Conservation (phyloP, 2,888 invertebrate genomes). For the Salpingus planirostris region DNA sequence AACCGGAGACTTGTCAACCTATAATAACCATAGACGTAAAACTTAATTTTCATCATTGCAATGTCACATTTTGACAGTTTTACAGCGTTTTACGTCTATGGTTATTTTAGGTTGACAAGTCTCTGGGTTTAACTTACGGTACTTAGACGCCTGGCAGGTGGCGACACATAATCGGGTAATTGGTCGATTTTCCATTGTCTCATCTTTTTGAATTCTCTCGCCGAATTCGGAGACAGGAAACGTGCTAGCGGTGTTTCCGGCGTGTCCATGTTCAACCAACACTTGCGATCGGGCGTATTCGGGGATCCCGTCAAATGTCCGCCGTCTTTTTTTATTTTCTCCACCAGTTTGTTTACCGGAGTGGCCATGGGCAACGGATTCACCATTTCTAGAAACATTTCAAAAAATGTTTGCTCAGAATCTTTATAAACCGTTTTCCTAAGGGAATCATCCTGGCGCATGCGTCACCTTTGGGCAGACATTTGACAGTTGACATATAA, state of each 20-base stretch:
- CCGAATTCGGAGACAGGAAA: constrained; percentile 43
- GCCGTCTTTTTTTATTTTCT: constrained; percentile 29
- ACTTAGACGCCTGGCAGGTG: constrained; percentile 31
- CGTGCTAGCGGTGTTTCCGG: constrained; percentile 50
- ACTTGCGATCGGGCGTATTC: constrained; percentile 26
- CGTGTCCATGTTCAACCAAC: constrained; percentile 38
- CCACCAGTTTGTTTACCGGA: constrained; percentile 35
- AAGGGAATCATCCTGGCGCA: no score
- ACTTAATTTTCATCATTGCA: not conserved
- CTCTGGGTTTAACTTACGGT: constrained; percentile 7
- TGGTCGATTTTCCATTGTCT: constrained; percentile 44
- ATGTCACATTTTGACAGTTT: constrained; percentile 3
- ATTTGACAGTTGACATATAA: no score
- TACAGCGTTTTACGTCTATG: no score
- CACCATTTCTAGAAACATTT: not conserved
- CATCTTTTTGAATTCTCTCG: constrained; percentile 44
- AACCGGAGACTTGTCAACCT: no score
- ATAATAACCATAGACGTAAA: no score
- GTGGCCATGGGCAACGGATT: no score
- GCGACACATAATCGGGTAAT: constrained; percentile 42
- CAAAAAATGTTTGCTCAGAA: no score
- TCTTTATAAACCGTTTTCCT: no score
- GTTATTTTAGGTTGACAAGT: no score
- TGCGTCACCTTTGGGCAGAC: no score
- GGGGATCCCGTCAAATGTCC: constrained; percentile 27